phyloP scores from a whole-genome alignment of 2,113 vertebrate genomes.

The Orcinus orca region DNA sequence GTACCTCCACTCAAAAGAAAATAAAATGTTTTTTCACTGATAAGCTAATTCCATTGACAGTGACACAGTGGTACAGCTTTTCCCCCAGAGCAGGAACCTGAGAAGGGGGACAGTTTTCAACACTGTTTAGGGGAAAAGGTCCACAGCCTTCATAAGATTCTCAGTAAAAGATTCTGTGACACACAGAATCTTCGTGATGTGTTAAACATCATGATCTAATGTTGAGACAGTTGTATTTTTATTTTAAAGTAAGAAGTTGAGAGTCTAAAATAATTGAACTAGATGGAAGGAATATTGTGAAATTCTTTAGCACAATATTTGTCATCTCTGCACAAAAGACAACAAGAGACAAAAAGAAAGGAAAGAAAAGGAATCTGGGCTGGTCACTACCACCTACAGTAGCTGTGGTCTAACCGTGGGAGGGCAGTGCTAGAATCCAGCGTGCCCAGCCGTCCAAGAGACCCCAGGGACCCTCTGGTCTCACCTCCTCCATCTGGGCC shows the following conservation, averaged over 20 bases:
- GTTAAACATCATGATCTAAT: rapidly evolving
- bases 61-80: rapidly evolving
- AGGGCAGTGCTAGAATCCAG: rapidly evolving
- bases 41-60: too few species aligned
- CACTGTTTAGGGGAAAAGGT: rapidly evolving
- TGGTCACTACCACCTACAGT: rapidly evolving
- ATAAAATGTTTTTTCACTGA: neutral
- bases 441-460: rapidly evolving
- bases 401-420: rapidly evolving
- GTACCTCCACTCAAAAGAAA: neutral
- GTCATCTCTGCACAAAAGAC: neutral
- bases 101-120: neutral
- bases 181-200: neutral
- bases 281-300: neutral
- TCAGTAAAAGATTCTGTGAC: neutral
- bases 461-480: too few species aligned
- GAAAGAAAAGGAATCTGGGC: neutral
- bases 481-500: rapidly evolving
- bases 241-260: neutral
- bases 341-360: neutral
- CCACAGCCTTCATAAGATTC: neutral
- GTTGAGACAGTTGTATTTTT: neutral
- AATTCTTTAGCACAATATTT: neutral
- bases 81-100: neutral
- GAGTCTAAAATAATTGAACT: neutral